Conservation (phyloP, 53 echinoderm and acorn worm genomes). For the Paelopatides confundens region DNA sequence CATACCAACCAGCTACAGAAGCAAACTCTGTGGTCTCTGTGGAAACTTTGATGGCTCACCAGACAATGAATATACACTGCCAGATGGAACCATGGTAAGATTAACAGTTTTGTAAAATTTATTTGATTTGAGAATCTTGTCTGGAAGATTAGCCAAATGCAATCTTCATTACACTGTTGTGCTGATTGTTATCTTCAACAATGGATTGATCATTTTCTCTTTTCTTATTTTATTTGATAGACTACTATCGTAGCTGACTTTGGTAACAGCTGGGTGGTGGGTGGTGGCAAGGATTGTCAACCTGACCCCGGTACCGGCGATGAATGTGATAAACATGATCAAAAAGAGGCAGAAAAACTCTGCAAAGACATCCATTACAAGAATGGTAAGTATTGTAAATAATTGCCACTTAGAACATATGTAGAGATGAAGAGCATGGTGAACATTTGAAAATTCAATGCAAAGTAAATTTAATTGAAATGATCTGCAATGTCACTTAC, state of each 20-base stretch:
- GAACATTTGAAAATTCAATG: not conserved
- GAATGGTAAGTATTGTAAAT: conserved; percentile 36
- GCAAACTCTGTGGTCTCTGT: conserved; percentile 63
- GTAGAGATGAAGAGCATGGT: no score
- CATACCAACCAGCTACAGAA: conserved; percentile 17
- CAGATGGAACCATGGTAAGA: conserved; percentile 51
- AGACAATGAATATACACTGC: conserved; percentile 43
- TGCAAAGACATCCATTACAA: conserved; percentile 34
- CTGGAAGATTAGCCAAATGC: no score
- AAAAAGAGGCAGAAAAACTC: conserved; percentile 32
- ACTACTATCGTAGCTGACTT: conserved; percentile 47
- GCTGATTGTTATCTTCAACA: not conserved
- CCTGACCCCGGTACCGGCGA: conserved; percentile 41
- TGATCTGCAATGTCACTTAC: no score
- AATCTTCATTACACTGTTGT: no score
- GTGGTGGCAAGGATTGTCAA: conserved; percentile 46
- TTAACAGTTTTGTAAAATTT: not conserved
- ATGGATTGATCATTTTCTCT: no score
- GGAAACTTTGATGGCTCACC: conserved; percentile 54
- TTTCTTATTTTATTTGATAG: not conserved
- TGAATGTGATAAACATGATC: conserved; percentile 18
- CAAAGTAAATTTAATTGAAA: no score
- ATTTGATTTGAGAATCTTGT: not conserved
- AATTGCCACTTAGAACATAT: no score
- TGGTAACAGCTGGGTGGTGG: conserved; percentile 74